These are phyloP conservation scores for Zygogramma bicolorata DNA, from an alignment of 2,888 invertebrate species.

Conservation along the genomic window DNA sequence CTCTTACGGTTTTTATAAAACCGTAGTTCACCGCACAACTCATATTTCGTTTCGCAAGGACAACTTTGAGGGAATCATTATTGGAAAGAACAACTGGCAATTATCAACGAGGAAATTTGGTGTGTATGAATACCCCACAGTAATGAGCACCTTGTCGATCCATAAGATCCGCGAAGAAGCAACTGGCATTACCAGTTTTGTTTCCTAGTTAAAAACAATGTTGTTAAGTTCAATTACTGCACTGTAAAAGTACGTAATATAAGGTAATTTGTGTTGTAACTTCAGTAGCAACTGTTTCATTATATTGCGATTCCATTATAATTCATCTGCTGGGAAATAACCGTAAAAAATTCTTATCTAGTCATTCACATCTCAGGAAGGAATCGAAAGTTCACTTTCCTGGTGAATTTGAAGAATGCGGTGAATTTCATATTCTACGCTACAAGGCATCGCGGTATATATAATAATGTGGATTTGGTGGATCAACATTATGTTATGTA, in stretches of 20 bases:
- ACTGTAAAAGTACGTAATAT: slow-evolving; percentile 15
- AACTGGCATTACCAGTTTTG: slow-evolving; percentile 12
- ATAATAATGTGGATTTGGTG: too few species aligned
- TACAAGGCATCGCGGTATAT: too few species aligned
- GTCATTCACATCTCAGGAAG: slow-evolving; percentile 24
- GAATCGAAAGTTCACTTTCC: not conserved
- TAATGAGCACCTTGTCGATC: slow-evolving; percentile 12
- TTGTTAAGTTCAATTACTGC: slow-evolving; percentile 21
- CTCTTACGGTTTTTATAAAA: not conserved
- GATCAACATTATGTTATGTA: too few species aligned
- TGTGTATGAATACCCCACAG: not conserved
- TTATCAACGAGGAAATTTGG: not conserved
- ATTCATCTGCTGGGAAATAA: slow-evolving; percentile 32
- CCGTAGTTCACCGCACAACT: not conserved
- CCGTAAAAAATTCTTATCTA: slow-evolving; percentile 40
- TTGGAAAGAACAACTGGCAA: not conserved
- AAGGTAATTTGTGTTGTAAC: not conserved
- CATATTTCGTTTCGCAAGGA: slow-evolving; percentile 6
- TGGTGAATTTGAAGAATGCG: slow-evolving; percentile 5
- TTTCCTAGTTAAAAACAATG: slow-evolving; percentile 28
- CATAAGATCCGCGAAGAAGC: slow-evolving; percentile 12
- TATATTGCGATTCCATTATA: slow-evolving; percentile 31
- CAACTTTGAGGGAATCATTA: not conserved
- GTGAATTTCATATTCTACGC: not conserved
- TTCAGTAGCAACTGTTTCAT: slow-evolving; percentile 26